Conservation (phyloP, 2,888 invertebrate genomes). For the Melanostoma scalare region DNA sequence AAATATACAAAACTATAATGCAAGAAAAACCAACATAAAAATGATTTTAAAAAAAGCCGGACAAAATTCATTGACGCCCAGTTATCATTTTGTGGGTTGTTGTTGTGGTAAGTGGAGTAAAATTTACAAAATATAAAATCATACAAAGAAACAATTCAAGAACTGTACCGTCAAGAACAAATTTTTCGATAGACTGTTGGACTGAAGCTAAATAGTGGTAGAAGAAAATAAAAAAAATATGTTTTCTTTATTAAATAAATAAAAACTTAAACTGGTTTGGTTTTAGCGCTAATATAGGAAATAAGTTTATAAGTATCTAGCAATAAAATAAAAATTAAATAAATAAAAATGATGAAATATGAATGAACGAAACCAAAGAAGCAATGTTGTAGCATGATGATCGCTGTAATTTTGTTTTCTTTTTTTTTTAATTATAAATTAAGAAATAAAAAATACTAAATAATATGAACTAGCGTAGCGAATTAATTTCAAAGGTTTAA, state of each 20-base stretch:
- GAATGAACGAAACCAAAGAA: conserved; percentile 54
- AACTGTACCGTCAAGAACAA: conserved; percentile 83
- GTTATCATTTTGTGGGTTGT: conserved; percentile 19
- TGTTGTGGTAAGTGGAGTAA: conserved; percentile 25
- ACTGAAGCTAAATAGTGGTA: conserved; percentile 83
- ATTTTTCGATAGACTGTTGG: conserved; percentile 84
- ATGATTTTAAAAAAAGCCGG: conserved; percentile 50
- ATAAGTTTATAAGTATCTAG: conserved; percentile 27
- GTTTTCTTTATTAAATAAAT: conserved; percentile 73
- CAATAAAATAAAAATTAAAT: conserved; percentile 49
- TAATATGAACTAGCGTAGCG: conserved; percentile 34
- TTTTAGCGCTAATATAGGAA: conserved; percentile 71
- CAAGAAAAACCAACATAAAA: conserved; percentile 67
- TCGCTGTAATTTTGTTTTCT: conserved; percentile 12
- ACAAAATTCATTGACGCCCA: conserved; percentile 18
- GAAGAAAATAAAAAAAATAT: conserved; percentile 79
- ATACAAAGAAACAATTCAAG: conserved; percentile 75
- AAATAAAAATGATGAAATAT: conserved; percentile 49
- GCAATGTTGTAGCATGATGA: conserved; percentile 41
- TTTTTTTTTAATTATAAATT: no score
- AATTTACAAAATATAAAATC: conserved; percentile 56
- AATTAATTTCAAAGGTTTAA: conserved; percentile 2
- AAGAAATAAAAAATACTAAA: conserved; percentile 40
- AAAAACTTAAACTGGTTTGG: conserved; percentile 78
- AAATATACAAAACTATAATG: conserved; percentile 37